Evolutionary conservation across 2,113 vertebrate genomes (phyloP).

Genomic region (Coptodon rendalli): DNA sequence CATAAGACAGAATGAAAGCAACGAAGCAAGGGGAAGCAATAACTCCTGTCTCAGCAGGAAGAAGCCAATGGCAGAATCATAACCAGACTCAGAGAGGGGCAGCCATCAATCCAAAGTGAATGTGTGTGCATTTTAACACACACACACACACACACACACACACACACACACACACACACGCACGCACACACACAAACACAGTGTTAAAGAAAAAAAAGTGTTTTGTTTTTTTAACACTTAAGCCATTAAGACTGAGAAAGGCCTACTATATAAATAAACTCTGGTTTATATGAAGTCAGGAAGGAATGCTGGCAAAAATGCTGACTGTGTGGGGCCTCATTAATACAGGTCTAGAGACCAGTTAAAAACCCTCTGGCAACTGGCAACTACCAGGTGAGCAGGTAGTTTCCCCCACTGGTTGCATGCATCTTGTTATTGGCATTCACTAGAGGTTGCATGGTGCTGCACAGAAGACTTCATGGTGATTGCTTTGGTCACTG

Average conservation of each 20-base stretch:
- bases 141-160: rapidly evolving
- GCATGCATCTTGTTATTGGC: neutral
- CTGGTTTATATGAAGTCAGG: neutral
- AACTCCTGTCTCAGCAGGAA: neutral
- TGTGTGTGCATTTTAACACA: neutral
- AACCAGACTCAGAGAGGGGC: neutral
- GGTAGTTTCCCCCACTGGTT: neutral
- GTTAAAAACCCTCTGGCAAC: neutral
- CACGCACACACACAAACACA: neutral
- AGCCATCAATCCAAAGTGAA: neutral
- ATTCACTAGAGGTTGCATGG: neutral
- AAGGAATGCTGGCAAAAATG: neutral
- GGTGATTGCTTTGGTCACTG: neutral
- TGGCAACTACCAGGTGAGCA: neutral
- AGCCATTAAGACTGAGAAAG: neutral
- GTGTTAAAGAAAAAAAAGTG: neutral
- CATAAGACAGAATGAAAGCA: neutral
- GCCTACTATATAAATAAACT: neutral
- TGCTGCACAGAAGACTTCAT: neutral
- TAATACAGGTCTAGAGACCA: neutral
- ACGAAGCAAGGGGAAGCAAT: neutral
- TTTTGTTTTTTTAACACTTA: neutral
- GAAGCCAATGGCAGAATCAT: neutral
- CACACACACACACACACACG: too few species aligned
- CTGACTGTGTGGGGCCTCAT: neutral